Evolutionary conservation across 2,888 invertebrate species (phyloP).

Genomic region (Drosophila monieri): DNA sequence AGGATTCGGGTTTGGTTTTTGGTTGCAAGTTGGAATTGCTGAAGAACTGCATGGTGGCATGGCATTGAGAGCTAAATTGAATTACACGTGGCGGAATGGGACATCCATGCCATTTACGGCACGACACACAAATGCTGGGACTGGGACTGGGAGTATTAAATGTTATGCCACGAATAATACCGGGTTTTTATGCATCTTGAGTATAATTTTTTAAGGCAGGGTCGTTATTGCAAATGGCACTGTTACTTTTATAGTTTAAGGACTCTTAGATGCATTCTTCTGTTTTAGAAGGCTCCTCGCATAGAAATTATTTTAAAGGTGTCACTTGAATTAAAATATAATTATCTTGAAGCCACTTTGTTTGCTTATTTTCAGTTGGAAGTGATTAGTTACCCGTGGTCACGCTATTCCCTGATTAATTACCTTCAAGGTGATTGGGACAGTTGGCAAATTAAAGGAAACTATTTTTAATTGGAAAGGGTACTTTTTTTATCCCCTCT

Average conservation of each 20-base stretch:
- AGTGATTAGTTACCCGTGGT: background rate
- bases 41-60: constrained; percentile 14
- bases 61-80: constrained; percentile 34
- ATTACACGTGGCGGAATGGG: constrained; percentile 20
- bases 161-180: background rate
- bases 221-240: background rate
- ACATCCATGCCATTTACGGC: constrained; percentile 19
- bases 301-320: background rate
- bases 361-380: background rate
- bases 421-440: background rate
- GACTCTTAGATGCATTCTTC: background rate
- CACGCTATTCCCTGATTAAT: constrained; percentile 33
- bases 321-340: background rate
- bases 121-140: constrained; percentile 11
- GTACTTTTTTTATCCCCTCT: background rate
- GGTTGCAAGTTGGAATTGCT: constrained; percentile 27
- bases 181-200: background rate
- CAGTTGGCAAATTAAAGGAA: background rate
- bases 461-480: no score
- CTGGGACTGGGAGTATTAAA: background rate
- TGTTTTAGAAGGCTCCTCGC: no score
- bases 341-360: background rate
- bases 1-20: constrained; percentile 42
- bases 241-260: background rate
- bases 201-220: constrained; percentile 1